phyloP scores from a whole-genome alignment of 2,797 vertebrate species.

The Girardinus metallicus region DNA sequence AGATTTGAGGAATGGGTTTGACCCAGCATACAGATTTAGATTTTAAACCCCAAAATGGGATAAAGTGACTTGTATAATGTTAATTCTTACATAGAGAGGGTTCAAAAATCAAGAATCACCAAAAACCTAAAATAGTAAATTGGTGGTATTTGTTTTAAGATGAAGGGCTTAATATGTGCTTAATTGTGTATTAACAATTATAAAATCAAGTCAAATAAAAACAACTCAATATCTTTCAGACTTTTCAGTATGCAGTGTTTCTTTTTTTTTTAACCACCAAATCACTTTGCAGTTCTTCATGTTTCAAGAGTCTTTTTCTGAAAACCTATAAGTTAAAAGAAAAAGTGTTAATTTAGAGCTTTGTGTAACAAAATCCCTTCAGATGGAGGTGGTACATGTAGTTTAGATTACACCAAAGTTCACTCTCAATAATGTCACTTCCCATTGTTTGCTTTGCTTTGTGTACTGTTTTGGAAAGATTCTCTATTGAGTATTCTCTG shows the following conservation, averaged over 20 bases:
- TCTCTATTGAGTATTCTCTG: slow-evolving; percentile 32
- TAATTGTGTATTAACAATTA: background rate
- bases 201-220: background rate
- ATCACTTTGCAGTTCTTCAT: background rate
- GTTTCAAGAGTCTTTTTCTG: background rate
- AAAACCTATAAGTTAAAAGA: background rate
- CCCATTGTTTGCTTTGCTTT: slow-evolving; percentile 60
- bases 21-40: background rate
- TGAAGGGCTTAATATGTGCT: background rate
- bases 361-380: background rate
- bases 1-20: background rate
- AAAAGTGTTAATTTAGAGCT: background rate
- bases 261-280: background rate
- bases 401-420: slow-evolving; percentile 7
- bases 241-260: background rate
- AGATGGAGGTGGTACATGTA: slow-evolving; percentile 1
- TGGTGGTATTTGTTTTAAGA: background rate
- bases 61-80: background rate
- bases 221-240: background rate
- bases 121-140: background rate
- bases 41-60: background rate
- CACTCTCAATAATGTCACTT: slow-evolving; percentile 33
- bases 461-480: slow-evolving; percentile 60
- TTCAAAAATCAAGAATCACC: background rate
- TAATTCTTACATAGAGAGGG: background rate